phyloP scores from a whole-genome alignment of 2,113 vertebrate species.

The Engraulis encrasicolus region DNA sequence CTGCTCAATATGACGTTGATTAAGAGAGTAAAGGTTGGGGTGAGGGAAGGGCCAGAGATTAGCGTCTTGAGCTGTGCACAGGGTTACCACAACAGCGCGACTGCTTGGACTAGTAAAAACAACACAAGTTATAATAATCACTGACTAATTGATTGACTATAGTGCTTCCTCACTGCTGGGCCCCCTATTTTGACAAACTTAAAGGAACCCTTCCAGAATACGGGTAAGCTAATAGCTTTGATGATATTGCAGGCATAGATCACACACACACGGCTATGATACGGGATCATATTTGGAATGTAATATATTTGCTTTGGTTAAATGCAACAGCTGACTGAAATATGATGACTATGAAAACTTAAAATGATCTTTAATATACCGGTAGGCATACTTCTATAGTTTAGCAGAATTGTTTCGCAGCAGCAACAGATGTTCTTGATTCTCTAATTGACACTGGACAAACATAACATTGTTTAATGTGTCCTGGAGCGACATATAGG shows the following conservation, averaged over 20 bases:
- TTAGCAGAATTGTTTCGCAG: no score
- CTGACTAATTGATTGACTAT: slow-evolving; percentile 79
- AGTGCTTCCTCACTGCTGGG: slow-evolving; percentile 72
- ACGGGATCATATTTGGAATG: neutral
- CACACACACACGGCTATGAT: neutral
- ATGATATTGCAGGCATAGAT: slow-evolving; percentile 21
- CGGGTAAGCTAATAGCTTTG: slow-evolving; percentile 55
- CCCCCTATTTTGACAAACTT: slow-evolving; percentile 73
- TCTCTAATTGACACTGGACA: no score
- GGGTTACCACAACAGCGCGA: slow-evolving; percentile 79
- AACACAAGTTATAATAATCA: slow-evolving; percentile 82
- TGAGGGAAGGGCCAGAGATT: slow-evolving; percentile 77
- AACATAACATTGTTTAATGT: no score
- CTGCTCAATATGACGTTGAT: slow-evolving; percentile 79
- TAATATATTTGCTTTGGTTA: neutral
- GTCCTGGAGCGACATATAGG: no score
- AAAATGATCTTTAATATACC: no score
- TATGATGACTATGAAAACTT: neutral
- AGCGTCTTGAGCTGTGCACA: slow-evolving; percentile 68
- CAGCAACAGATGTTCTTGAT: no score
- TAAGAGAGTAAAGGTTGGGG: slow-evolving; percentile 82
- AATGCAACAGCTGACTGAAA: neutral
- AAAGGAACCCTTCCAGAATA: slow-evolving; percentile 56
- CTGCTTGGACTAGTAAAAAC: slow-evolving; percentile 78
- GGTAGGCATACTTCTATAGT: no score